Evolutionary conservation across 53 echinoderm and acorn worm species (phyloP).

Genomic region (Apostichopus leukothele): DNA sequence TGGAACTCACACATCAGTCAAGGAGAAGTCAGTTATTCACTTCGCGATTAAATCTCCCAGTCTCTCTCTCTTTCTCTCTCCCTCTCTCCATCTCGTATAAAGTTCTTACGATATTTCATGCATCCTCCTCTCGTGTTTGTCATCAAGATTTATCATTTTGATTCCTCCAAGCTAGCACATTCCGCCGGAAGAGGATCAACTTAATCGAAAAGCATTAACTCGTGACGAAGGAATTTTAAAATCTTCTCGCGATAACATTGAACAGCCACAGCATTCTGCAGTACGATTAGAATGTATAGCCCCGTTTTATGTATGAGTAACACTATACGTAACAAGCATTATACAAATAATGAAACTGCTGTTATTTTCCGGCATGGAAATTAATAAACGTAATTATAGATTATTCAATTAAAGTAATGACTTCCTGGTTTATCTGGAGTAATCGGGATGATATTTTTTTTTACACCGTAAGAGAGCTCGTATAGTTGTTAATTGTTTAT

Average conservation of each 20-base stretch:
- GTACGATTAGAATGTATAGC: not conserved
- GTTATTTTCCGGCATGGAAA: not conserved
- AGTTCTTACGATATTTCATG: not conserved
- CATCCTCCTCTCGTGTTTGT: not conserved
- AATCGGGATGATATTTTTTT: not conserved
- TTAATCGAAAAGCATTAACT: not conserved
- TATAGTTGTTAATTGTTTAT: too few relatives aligned
- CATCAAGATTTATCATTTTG: not conserved
- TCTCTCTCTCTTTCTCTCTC: not conserved
- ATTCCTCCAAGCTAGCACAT: not conserved
- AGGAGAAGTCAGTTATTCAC: too few relatives aligned
- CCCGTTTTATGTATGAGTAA: not conserved
- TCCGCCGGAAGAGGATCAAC: not conserved
- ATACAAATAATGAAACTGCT: not conserved
- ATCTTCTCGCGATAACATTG: not conserved
- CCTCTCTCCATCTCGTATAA: not conserved
- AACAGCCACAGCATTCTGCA: not conserved
- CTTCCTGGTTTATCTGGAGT: not conserved
- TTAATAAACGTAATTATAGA: slow-evolving; percentile 3
- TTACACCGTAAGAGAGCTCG: too few relatives aligned
- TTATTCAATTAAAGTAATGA: not conserved
- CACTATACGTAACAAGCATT: not conserved
- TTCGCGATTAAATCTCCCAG: not conserved
- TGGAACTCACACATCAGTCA: too few relatives aligned
- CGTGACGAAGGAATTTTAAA: slow-evolving; percentile 14